Conservation (phyloP, 2,888 invertebrate genomes). For the Trichopria drosophilae region DNA sequence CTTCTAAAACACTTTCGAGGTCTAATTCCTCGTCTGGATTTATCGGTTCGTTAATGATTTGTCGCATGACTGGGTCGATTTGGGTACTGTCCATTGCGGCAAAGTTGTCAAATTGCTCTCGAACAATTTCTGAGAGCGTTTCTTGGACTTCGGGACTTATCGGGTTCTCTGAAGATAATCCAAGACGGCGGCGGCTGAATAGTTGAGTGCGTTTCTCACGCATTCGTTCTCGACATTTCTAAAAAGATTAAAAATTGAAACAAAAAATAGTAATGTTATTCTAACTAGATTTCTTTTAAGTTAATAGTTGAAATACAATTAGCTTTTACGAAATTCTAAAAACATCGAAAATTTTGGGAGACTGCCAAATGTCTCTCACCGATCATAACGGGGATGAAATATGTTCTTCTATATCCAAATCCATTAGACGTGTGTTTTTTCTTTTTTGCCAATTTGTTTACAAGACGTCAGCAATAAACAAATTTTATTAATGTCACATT, state of each 20-base stretch:
- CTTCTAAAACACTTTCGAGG: slow-evolving; percentile 47
- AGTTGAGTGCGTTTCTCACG: slow-evolving; percentile 47
- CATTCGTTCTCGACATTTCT: slow-evolving; percentile 51
- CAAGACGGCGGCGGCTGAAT: slow-evolving; percentile 44
- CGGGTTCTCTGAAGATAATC: slow-evolving; percentile 32
- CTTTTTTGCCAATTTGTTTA: too few relatives aligned
- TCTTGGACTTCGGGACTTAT: slow-evolving; percentile 39
- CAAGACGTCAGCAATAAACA: too few relatives aligned
- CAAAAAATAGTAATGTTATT: too few relatives aligned
- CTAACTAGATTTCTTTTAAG: too few relatives aligned
- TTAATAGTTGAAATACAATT: too few relatives aligned
- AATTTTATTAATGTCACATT: too few relatives aligned
- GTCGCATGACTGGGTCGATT: slow-evolving; percentile 12
- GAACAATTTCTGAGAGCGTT: slow-evolving; percentile 46
- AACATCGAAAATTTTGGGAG: too few relatives aligned
- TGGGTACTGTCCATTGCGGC: slow-evolving; percentile 31
- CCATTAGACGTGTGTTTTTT: too few relatives aligned
- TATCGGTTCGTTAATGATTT: slow-evolving; percentile 28
- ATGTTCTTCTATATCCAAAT: too few relatives aligned
- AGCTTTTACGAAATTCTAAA: too few relatives aligned
- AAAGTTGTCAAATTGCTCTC: slow-evolving; percentile 46
- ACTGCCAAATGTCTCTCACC: too few relatives aligned
- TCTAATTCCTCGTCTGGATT: slow-evolving; percentile 44
- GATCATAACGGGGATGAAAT: too few relatives aligned
- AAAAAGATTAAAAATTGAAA: slow-evolving; percentile 26